Conservation (phyloP, 2,113 vertebrate species). For the Peromyscus californicus region DNA sequence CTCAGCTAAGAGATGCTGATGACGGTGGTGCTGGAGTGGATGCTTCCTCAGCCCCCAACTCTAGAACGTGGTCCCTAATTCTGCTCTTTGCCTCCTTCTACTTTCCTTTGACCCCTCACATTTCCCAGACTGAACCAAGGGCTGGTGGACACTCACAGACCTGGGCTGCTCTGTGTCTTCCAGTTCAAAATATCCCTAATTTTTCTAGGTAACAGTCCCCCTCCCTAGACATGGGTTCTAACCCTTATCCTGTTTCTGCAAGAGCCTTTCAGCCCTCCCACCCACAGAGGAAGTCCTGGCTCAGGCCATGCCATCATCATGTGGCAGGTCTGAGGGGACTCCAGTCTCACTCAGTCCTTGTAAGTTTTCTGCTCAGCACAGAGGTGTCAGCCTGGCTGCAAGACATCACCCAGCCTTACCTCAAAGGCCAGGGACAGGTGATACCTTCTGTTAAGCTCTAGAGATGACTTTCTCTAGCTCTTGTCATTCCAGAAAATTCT, state of each 20-base stretch:
- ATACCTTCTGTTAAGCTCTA: background rate
- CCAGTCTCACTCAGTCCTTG: too few relatives aligned
- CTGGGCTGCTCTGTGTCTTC: background rate
- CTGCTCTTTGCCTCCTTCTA: background rate
- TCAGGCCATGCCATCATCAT: too few relatives aligned
- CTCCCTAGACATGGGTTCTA: accelerated
- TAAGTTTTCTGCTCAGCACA: background rate
- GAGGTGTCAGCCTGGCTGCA: background rate
- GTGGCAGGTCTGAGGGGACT: too few relatives aligned
- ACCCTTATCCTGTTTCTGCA: background rate
- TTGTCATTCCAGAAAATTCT: background rate
- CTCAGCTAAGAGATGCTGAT: background rate
- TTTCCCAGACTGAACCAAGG: background rate
- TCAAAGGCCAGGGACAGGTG: background rate
- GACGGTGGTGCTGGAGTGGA: background rate
- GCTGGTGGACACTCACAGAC: accelerated
- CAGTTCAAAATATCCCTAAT: too few relatives aligned
- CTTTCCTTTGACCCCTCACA: slow-evolving; percentile 34
- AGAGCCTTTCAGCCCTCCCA: too few relatives aligned
- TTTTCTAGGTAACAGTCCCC: background rate
- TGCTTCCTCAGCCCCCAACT: background rate
- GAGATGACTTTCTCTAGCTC: background rate
- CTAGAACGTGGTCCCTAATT: accelerated
- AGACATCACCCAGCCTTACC: background rate
- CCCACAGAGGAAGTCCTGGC: too few relatives aligned